Evolutionary conservation across 2,888 invertebrate species (phyloP).

Genomic region (Drosophila pullipes): DNA sequence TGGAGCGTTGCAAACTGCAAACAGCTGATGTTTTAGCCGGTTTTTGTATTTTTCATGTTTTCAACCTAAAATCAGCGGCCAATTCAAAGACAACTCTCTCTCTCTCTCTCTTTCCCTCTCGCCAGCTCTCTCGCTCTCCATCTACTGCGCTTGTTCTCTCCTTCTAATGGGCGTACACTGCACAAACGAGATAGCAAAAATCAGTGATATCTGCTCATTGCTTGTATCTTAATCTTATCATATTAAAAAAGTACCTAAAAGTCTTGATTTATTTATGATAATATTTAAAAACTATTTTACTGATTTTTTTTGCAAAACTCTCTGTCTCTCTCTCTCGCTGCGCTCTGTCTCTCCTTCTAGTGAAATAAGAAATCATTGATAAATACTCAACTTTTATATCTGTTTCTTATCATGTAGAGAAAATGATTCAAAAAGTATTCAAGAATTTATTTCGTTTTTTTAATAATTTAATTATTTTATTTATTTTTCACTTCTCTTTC

Average conservation of each 20-base stretch:
- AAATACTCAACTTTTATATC: constrained; percentile 23
- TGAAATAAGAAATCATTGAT: constrained; percentile 28
- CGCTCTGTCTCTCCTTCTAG: background rate
- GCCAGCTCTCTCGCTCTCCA: background rate
- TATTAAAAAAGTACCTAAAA: background rate
- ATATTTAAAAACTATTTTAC: background rate
- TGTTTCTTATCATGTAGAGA: background rate
- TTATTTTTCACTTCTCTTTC: background rate
- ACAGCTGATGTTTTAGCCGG: constrained; percentile 71
- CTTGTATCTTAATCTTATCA: background rate
- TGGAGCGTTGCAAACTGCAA: constrained; percentile 36
- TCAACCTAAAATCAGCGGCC: constrained; percentile 39
- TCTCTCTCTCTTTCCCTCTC: constrained; percentile 8
- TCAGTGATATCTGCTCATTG: background rate
- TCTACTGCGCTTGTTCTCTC: background rate
- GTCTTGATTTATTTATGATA: background rate
- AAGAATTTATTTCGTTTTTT: too few relatives aligned
- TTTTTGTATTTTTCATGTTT: constrained; percentile 50
- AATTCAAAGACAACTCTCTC: constrained; percentile 29
- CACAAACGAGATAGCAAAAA: background rate
- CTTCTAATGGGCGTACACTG: constrained; percentile 3
- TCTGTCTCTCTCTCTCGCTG: background rate
- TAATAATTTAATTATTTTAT: too few relatives aligned
- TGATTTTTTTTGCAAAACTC: background rate
- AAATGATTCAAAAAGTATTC: background rate